phyloP scores from a whole-genome alignment of 2,888 invertebrate species.

The Eupelmus urozonus region DNA sequence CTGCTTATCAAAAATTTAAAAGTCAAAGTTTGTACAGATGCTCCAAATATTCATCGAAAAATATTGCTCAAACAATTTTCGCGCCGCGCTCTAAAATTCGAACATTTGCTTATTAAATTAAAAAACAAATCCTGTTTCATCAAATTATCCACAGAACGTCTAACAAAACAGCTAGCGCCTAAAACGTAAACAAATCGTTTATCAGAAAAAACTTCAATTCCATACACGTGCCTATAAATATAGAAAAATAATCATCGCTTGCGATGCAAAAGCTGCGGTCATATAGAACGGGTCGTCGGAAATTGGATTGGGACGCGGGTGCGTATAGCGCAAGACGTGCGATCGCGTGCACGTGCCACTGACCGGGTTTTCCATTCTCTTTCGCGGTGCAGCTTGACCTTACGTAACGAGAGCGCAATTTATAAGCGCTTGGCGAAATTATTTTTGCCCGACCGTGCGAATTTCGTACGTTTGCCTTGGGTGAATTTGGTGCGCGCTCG shows the following conservation, averaged over 20 bases:
- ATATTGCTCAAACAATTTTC: not conserved
- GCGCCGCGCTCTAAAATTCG: not conserved
- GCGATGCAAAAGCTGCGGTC: not conserved
- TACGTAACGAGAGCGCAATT: slow-evolving; percentile 18
- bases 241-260: too few relatives aligned
- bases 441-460: not conserved
- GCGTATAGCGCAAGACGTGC: not conserved
- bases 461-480: too few relatives aligned
- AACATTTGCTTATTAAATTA: too few relatives aligned
- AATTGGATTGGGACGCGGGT: slow-evolving; percentile 43
- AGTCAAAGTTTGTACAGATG: slow-evolving; percentile 1
- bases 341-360: slow-evolving; percentile 52
- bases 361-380: slow-evolving; percentile 46
- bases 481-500: too few relatives aligned
- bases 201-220: too few relatives aligned
- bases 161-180: too few relatives aligned
- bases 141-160: too few relatives aligned
- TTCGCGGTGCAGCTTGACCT: not conserved
- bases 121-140: too few relatives aligned
- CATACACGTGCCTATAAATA: too few relatives aligned
- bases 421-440: not conserved
- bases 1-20: not conserved
- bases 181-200: too few relatives aligned
- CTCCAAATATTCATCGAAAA: not conserved
- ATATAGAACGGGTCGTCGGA: slow-evolving; percentile 8